Percentiles rank a stretch among this genome's conserved stretches.
Evolutionary conservation across 2,113 vertebrate species (phyloP).

Genomic region (Coracopsis vasa): DNA sequence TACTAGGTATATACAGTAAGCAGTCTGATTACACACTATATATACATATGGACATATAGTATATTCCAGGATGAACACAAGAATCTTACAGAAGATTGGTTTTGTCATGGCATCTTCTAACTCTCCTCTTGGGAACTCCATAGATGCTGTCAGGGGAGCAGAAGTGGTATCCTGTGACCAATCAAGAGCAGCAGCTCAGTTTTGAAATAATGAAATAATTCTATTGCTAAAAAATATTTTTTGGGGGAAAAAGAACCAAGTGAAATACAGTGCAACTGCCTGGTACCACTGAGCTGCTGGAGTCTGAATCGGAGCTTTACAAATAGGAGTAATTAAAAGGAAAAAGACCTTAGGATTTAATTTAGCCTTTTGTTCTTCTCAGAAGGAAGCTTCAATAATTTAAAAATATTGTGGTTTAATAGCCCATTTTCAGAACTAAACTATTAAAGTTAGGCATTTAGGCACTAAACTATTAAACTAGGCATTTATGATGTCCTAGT

Average conservation of each 20-base stretch:
- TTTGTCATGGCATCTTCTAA: not conserved
- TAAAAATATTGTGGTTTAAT: not conserved
- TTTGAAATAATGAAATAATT: not conserved
- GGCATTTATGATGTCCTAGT: not conserved
- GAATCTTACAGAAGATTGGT: rapidly evolving
- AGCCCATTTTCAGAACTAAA: not conserved
- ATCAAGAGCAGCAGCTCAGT: not conserved
- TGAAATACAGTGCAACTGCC: not conserved
- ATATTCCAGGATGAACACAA: not conserved
- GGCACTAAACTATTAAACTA: not conserved
- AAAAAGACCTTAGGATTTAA: not conserved
- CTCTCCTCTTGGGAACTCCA: not conserved
- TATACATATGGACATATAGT: no score
- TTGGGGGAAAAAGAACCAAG: not conserved
- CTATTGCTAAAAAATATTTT: not conserved
- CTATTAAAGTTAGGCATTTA: no score
- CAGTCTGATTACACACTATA: not conserved
- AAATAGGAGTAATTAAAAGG: not conserved
- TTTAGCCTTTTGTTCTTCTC: not conserved
- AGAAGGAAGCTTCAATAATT: not conserved
- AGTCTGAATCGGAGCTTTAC: not conserved
- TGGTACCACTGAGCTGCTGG: not conserved
- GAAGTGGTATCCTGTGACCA: not conserved
- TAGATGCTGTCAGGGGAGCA: not conserved
- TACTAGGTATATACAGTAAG: not conserved